Base-by-base conservation (phyloP, 2,797 vertebrate genomes). In the Melanotaenia pygmaea region DNA sequence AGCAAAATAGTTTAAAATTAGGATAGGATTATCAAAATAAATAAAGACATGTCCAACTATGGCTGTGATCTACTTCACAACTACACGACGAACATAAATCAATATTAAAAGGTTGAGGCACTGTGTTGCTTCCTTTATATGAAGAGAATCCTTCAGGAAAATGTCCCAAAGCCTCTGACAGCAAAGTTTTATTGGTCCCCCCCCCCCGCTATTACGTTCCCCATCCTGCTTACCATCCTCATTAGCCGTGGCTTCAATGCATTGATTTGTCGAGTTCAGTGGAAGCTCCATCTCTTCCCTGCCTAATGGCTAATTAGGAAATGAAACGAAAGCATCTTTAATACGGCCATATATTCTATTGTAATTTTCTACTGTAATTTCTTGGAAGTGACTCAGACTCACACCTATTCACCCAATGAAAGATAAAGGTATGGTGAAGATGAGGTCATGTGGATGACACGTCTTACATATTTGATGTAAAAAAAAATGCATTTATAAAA, bases 301-400 rank as follows among this genome's bases (percentile, higher is more conserved):
- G 18, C 84, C 66, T 87, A 84, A 86, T 74, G 65, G 84, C 54
- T 78, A 79, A 82, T 85, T 81, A 83, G 64, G 37, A 82, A 87
- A 76, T 53, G 20, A 74, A 82, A 79, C 38, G 22, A 77, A 85
- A 77, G 63, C 51, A 59, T 79, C 62, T 76, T 76, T 59, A 79
- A 87, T 50, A 87, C 64, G 69, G 77, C 80, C 68, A 67, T 43
- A 22, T 84, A 53, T 77, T 83, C 72, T 58, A 63, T 78, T 73
- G 18, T 30, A 30, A 30, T 30, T 30, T 30, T 30, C 30, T 30
- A 30, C 30, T 35, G 43, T 45, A 71, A 79, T 70, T 78, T 64
- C 45, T 53, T 64, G 32, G 77, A 85, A 81, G 74, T 28, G 68
- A 64, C 59, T 64, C 22, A 9, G 70, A 62, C 30, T 59, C 50